These are phyloP conservation scores for Meiosimyza platycephala DNA, from an alignment of 2,888 invertebrate genomes.

Conservation along the genomic window DNA sequence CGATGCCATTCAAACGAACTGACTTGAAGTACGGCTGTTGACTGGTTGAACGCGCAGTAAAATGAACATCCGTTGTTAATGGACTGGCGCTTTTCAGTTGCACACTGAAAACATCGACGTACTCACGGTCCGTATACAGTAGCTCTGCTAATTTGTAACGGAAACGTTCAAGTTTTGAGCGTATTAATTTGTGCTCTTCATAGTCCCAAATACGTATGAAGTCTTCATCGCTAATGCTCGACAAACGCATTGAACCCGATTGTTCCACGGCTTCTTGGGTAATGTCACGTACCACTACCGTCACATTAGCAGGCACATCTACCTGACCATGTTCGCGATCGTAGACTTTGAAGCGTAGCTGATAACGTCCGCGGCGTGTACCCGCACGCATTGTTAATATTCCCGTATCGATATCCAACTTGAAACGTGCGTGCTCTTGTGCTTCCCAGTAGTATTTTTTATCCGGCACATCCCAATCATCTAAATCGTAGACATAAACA, in stretches of 20 bases:
- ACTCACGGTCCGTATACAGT: conserved; percentile 84
- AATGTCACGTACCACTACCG: conserved; percentile 92
- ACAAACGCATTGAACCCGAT: conserved; percentile 91
- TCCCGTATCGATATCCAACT: conserved; percentile 89
- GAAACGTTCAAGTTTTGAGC: conserved; percentile 89
- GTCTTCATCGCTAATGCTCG: conserved; percentile 94
- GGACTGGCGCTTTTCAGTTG: conserved; percentile 86
- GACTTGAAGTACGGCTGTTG: conserved; percentile 88
- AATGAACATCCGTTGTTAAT: conserved; percentile 89
- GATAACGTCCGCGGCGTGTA: conserved; percentile 86
- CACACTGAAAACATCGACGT: conserved; percentile 96
- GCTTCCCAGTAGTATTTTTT: conserved; percentile 96
- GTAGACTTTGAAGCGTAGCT: conserved; percentile 85
- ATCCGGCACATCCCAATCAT: conserved; percentile 98
- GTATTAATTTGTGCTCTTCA: conserved; percentile 81
- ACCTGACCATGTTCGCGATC: conserved; percentile 94
- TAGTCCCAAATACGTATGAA: conserved; percentile 96
- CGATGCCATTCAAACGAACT: conserved; percentile 91
- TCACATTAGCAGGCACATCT: conserved; percentile 93
- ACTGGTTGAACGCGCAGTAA: conserved; percentile 88
- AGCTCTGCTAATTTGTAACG: conserved; percentile 87
- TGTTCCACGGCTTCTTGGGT: conserved; percentile 94
- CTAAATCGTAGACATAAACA: conserved; percentile 95
- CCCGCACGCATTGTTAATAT: conserved; percentile 95
- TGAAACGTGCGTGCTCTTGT: conserved; percentile 86